phyloP scores from a whole-genome alignment of 2,113 vertebrate genomes.

The Noturus placidus region DNA sequence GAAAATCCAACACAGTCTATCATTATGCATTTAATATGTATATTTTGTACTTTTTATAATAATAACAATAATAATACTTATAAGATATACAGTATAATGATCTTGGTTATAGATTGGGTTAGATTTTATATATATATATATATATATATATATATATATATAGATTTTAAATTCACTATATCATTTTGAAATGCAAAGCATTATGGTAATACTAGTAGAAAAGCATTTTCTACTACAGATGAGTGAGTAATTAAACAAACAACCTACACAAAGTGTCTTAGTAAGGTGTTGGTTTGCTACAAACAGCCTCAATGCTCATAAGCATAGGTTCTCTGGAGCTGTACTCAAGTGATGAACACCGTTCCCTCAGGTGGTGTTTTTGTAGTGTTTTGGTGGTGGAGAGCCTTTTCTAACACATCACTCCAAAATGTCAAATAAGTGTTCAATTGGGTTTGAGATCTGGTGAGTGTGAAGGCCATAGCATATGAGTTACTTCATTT shows the following conservation, averaged over 20 bases:
- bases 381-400: no score
- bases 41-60: not conserved
- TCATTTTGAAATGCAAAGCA: not conserved
- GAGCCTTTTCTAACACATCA: not conserved
- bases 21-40: not conserved
- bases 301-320: not conserved
- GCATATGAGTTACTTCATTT: not conserved
- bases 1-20: not conserved
- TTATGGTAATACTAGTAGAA: not conserved
- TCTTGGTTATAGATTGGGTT: not conserved
- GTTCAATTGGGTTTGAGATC: not conserved
- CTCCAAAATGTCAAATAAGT: no score
- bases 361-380: not conserved
- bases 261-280: not conserved
- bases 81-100: not conserved
- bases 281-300: not conserved
- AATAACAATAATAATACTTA: not conserved
- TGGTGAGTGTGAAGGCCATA: not conserved
- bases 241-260: not conserved
- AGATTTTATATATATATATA: no score
- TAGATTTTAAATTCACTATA: not conserved
- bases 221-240: not conserved
- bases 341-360: not conserved
- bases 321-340: not conserved
- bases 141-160: no score